Base-by-base conservation (phyloP, 2,113 vertebrate genomes). In the Eudyptes chrysolophus region DNA sequence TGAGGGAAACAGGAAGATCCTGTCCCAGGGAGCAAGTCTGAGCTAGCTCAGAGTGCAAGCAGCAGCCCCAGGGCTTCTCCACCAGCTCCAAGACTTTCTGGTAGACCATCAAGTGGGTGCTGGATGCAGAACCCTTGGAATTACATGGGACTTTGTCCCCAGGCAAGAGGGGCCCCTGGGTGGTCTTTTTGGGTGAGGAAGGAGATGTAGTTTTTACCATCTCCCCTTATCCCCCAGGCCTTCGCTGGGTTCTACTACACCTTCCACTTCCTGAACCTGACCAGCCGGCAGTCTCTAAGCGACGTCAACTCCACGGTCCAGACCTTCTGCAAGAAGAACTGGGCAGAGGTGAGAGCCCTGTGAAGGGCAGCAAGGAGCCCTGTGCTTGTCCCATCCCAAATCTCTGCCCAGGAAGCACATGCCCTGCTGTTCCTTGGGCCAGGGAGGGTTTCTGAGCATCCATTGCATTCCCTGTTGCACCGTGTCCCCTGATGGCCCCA, bases 221-320 rank as follows among this genome's bases (percentile, higher is more conserved):
- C 30, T 38, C 9, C 12, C 6, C 11, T 44, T 75, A 21, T 6
- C 20, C 46, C 26, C 2, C 74, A 99, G 99, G 99, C 99, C 14
- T 99, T 99, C 0, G 97, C 99, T 74, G 98, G 94, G 34, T 99
- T 99, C 95, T 99, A 98, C 87, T 97, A 99, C 80, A 98, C 98
- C 29, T 98, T 99, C 95, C 29, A 44, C 70, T 99, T 99, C 91
- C 97, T 99, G 85, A 99, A 99, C 77, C 97, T 99, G 93, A 98
- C 98, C 11, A 90, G 29, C 11, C 94, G 97, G 71, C 94, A 97
- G 54, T 62, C 98, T 4, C 94, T 99, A 77, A 65, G 27, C 8
- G 36, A 55, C 0, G 93, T 94, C 64, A 98, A 97, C 13, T 30
- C 87, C 68, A 98, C 98, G 0, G 8, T 99, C 48, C 89, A 97